phyloP scores from a whole-genome alignment of 2,797 vertebrate genomes.

The Bradypodion pumilum region DNA sequence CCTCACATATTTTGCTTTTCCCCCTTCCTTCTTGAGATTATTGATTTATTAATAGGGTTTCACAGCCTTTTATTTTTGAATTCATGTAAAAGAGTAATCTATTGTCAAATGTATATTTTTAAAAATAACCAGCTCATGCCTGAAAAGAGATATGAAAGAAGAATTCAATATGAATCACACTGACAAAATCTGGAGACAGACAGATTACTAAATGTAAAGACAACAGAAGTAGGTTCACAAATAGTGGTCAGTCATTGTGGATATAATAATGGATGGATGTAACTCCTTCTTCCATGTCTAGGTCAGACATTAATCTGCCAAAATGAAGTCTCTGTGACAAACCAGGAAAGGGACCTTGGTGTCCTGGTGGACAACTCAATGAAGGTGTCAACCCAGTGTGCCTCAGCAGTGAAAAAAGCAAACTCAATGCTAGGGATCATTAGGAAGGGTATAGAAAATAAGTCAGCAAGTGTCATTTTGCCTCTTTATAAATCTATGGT shows the following conservation, averaged over 20 bases:
- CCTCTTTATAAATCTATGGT: no score
- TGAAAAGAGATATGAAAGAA: slow-evolving; percentile 53
- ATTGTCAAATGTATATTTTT: slow-evolving; percentile 49
- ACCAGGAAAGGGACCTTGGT: no score
- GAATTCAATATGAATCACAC: slow-evolving; percentile 57
- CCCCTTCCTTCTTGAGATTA: slow-evolving; percentile 38
- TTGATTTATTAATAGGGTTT: slow-evolving; percentile 62
- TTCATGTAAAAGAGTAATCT: slow-evolving; percentile 59
- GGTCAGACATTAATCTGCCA: no score
- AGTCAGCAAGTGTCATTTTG: no score
- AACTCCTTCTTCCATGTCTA: no score
- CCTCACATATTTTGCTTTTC: background rate
- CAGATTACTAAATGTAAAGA: slow-evolving; percentile 61
- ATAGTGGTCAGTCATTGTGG: background rate
- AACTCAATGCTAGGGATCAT: no score
- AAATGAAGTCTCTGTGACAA: no score
- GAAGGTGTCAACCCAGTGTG: no score
- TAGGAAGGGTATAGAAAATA: no score
- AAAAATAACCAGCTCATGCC: slow-evolving; percentile 41
- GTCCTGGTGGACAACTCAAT: no score
- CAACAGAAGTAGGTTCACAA: slow-evolving; percentile 27
- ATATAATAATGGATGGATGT: slow-evolving; percentile 26
- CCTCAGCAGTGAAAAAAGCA: no score
- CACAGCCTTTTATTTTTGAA: slow-evolving; percentile 43
- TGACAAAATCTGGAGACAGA: slow-evolving; percentile 56